Base-by-base conservation (phyloP, 2,797 vertebrate species). In the Gymnothorax reevesii region DNA sequence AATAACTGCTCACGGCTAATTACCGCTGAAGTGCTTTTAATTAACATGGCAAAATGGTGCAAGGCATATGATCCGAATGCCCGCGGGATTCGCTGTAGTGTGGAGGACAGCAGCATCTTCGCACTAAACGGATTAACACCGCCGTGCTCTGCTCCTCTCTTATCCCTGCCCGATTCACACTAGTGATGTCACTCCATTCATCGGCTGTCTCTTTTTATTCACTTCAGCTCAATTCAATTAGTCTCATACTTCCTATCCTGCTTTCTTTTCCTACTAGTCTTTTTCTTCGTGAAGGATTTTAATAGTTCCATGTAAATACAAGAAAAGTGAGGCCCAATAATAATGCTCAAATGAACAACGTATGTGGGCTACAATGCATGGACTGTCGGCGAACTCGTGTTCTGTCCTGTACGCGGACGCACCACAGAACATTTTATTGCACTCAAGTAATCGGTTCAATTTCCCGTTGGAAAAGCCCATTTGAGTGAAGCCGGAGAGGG, bases 401-500 rank as follows among this genome's bases (percentile, higher is more conserved):
- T 42, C 33, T 42, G 33, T 42, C 33, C 33, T 42, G 33, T 42
- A 2, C 33, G 33, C 1, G 33, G 33, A 42, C 33, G 33, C 33
- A 42, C 33, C 33, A 42, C 33, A 42, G 33, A 42, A 42, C 33
- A 42, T 42, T 42, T 42, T 42, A 42, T 42, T 42, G 33, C 33
- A 42, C 33, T 42, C 33, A 42, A 42, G 33, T 52, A 83, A 85
- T 57, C 13, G 86, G 86, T 87, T 87, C 83, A 87, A 52, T 75
- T 33, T 27, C 62, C 57, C 54, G 66, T 91, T 90, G 91, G 92
- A 91, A 91, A 90, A 90, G 88, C 93, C 86, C 90, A 91, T 90
- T 42, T 91, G 91, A 89, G 89, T 91, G 88, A 83, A 83, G n/a
- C 60, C 79, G 62, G 52, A 59, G 62, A 88, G 89, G 90, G 90